A percentile compares a stretch with the other conserved stretches of the same genome.
These are phyloP conservation scores for Limenitis camilla DNA, from an alignment of 2,888 invertebrate genomes.

Conservation along the genomic window DNA sequence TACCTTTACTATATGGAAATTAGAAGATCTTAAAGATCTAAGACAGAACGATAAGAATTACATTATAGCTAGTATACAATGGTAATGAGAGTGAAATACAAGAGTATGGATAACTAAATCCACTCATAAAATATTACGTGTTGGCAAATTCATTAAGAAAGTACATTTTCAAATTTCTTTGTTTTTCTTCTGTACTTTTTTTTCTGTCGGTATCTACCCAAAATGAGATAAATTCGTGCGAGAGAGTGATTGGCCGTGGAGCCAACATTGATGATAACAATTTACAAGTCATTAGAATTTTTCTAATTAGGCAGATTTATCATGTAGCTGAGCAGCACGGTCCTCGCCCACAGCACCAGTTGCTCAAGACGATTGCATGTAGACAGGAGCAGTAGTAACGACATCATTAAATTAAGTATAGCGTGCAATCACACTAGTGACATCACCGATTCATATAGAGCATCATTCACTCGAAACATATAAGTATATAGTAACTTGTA, in stretches of 20 bases:
- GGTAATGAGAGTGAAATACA: background rate
- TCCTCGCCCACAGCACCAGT: background rate
- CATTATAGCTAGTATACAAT: too few species aligned
- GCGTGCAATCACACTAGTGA: background rate
- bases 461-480: background rate
- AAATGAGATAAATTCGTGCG: constrained; percentile 22
- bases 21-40: too few species aligned
- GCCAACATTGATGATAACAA: constrained; percentile 5
- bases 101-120: background rate
- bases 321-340: constrained; percentile 4
- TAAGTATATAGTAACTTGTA: background rate
- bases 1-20: too few species aligned
- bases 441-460: background rate
- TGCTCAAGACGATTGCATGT: constrained; percentile 2
- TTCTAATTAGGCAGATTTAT: constrained; percentile 2
- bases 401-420: background rate
- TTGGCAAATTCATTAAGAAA: constrained; percentile 41
- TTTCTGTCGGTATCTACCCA: background rate
- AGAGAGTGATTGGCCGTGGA: constrained; percentile 18
- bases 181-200: background rate
- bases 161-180: background rate
- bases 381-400: background rate
- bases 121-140: constrained; percentile 32
- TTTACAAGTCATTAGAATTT: constrained; percentile 11
- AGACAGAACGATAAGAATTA: too few species aligned